Conservation (phyloP, 2,888 invertebrate genomes). For the Muschampia plurimacula region DNA sequence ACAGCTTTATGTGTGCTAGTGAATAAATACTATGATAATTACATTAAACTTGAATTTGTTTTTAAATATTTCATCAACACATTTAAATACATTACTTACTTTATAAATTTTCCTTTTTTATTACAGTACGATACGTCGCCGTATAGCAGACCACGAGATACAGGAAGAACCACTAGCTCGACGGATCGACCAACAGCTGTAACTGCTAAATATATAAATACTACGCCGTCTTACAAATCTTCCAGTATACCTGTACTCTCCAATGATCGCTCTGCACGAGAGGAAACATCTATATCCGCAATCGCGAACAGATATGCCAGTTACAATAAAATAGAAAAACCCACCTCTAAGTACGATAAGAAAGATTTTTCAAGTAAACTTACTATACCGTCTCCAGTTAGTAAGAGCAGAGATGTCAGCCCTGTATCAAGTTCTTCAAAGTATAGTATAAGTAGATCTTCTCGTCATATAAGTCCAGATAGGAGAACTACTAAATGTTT, state of each 20-base stretch:
- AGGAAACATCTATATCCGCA: constrained; percentile 74
- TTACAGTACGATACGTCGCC: constrained; percentile 77
- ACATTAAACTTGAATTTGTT: constrained; percentile 8
- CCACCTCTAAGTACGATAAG: constrained; percentile 68
- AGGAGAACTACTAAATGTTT: constrained; percentile 68
- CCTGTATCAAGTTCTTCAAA: constrained; percentile 77
- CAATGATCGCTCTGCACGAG: constrained; percentile 68
- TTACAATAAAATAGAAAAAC: constrained; percentile 65
- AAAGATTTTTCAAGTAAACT: constrained; percentile 80
- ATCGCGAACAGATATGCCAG: constrained; percentile 76
- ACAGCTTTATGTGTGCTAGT: constrained; percentile 65
- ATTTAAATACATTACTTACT: not conserved
- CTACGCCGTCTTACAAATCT: constrained; percentile 75
- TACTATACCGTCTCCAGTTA: constrained; percentile 61
- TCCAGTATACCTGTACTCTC: constrained; percentile 77
- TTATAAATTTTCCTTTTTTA: not conserved
- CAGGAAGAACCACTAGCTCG: constrained; percentile 57
- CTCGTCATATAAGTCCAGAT: constrained; percentile 82
- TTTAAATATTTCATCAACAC: not conserved
- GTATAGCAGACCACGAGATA: constrained; percentile 70
- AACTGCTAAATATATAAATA: constrained; percentile 75
- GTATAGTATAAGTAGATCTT: constrained; percentile 71
- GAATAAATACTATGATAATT: constrained; percentile 58
- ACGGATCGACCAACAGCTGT: constrained; percentile 74
- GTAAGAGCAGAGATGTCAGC: constrained; percentile 85